Evolutionary conservation across 35 echinoderm and acorn worm species (phyloP).

Genomic region (Strongylocentrotus purpuratus): DNA sequence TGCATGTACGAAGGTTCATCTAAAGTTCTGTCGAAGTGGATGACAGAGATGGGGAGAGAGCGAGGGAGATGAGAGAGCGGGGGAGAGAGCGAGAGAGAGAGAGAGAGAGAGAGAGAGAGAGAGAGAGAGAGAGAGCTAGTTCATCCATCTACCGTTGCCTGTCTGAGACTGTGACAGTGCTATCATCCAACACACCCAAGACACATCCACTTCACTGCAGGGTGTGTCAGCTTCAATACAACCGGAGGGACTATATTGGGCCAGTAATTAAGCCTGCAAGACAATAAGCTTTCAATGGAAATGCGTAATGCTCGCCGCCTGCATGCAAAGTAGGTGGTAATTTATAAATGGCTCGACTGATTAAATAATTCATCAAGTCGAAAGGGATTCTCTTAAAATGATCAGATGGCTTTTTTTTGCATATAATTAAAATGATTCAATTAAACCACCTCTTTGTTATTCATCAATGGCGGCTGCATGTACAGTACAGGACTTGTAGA

Average conservation of each 20-base stretch:
- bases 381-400: neutral
- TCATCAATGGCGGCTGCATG: no score
- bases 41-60: neutral
- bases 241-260: neutral
- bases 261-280: constrained; percentile 27
- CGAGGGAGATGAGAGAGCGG: no score
- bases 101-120: neutral
- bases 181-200: neutral
- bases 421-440: neutral
- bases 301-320: neutral
- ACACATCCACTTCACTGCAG: constrained; percentile 28
- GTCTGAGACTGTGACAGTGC: constrained; percentile 36
- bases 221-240: neutral
- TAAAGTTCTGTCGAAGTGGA: constrained; percentile 6
- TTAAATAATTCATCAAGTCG: neutral
- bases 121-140: neutral
- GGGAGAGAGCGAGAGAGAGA: neutral
- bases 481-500: no score
- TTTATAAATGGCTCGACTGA: neutral
- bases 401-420: neutral
- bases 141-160: neutral
- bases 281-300: neutral
- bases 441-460: neutral
- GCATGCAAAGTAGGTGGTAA: neutral
- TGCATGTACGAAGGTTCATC: constrained; percentile 28